Conservation (phyloP, 2,888 invertebrate species). For the Phortica magna region DNA sequence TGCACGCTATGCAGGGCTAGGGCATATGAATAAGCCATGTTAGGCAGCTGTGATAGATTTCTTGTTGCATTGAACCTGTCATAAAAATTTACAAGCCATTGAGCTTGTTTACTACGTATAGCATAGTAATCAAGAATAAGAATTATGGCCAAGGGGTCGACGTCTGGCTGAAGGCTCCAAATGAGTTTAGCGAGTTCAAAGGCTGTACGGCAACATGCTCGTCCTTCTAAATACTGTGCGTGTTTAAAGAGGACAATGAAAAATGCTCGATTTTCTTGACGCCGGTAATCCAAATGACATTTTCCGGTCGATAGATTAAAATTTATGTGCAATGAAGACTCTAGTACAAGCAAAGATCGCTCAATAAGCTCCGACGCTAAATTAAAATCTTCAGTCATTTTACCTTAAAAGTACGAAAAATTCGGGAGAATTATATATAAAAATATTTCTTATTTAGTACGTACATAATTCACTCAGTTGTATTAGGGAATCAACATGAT, state of each 20-base stretch:
- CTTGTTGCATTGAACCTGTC: constrained; percentile 82
- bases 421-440: constrained; percentile 17
- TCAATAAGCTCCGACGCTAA: constrained; percentile 89
- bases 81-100: constrained; percentile 83
- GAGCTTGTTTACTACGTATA: constrained; percentile 85
- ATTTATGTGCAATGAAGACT: constrained; percentile 87
- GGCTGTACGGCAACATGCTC: constrained; percentile 92
- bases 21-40: constrained; percentile 90
- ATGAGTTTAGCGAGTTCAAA: constrained; percentile 91
- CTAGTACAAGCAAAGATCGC: constrained; percentile 86
- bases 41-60: constrained; percentile 90
- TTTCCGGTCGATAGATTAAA: constrained; percentile 87
- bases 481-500: constrained; percentile 88
- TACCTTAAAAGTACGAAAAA: constrained; percentile 55
- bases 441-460: constrained; percentile 19
- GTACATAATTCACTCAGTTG: constrained; percentile 89
- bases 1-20: constrained; percentile 84
- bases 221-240: constrained; percentile 86
- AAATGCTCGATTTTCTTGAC: constrained; percentile 89
- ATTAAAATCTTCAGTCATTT: constrained; percentile 87
- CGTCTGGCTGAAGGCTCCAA: constrained; percentile 86
- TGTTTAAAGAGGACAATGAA: constrained; percentile 91
- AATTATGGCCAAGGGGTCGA: constrained; percentile 87
- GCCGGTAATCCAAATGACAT: constrained; percentile 86
- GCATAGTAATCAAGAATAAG: constrained; percentile 91